Conservation (phyloP, 2,888 invertebrate genomes). For the Phragmatobia fuliginosa region DNA sequence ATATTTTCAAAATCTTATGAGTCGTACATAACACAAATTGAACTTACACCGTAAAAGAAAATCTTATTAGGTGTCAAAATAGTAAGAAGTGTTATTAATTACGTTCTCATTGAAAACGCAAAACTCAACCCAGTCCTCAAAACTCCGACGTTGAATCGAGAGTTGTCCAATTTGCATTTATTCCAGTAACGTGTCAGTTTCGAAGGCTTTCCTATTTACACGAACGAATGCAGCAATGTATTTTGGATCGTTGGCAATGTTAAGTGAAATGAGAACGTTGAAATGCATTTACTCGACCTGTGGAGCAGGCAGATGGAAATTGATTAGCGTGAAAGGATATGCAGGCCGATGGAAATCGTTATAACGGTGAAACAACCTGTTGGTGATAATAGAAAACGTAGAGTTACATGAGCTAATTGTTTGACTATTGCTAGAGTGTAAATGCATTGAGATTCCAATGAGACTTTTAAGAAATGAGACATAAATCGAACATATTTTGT, state of each 20-base stretch:
- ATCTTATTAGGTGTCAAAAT: too few relatives aligned
- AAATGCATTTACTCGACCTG: constrained; percentile 45
- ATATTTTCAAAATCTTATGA: background rate
- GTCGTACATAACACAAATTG: background rate
- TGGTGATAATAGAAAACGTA: constrained; percentile 8
- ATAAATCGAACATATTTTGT: too few relatives aligned
- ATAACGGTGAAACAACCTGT: constrained; percentile 20
- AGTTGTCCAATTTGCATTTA: constrained; percentile 75
- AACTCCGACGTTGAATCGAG: constrained; percentile 63
- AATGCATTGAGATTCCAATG: background rate
- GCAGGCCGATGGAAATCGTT: constrained; percentile 17
- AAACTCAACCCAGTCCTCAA: constrained; percentile 45
- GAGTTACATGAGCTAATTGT: background rate
- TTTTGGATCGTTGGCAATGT: constrained; percentile 39
- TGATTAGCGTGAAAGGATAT: too few relatives aligned
- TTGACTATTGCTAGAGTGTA: background rate
- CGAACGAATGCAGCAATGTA: constrained; percentile 55
- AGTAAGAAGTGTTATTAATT: constrained; percentile 7
- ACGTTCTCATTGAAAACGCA: constrained; percentile 4
- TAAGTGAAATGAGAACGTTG: constrained; percentile 48
- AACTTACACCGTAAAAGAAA: background rate
- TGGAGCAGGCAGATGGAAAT: constrained; percentile 25
- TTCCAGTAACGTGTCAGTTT: constrained; percentile 64
- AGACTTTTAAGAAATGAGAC: background rate
- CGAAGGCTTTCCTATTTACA: constrained; percentile 58